Percentiles rank a stretch among this genome's conserved stretches.
These are phyloP conservation scores for Drosophila testacea DNA, from an alignment of 2,888 invertebrate genomes.

Conservation along the genomic window DNA sequence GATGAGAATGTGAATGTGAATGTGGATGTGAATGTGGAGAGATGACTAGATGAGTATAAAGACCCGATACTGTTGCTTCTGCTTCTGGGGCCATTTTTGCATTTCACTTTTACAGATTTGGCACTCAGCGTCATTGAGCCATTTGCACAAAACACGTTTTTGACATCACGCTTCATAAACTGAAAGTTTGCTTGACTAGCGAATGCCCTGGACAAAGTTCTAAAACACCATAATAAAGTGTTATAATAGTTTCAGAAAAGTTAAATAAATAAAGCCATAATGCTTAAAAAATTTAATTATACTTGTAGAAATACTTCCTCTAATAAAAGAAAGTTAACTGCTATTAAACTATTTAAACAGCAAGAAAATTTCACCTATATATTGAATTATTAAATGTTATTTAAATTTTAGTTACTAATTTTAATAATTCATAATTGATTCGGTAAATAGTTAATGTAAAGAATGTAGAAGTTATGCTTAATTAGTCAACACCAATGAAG, in stretches of 20 bases:
- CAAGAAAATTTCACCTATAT: no score
- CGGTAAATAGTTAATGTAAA: no score
- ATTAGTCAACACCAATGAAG: neutral
- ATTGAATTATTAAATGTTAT: no score
- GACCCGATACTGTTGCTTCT: constrained; percentile 9
- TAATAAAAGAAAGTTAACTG: neutral
- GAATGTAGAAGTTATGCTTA: neutral
- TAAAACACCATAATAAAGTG: neutral
- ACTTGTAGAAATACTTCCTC: neutral
- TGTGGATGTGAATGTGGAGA: neutral
- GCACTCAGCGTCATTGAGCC: constrained; percentile 56
- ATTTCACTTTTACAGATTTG: constrained; percentile 60
- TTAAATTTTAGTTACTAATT: no score
- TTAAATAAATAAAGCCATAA: neutral
- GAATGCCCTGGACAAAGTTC: constrained; percentile 11
- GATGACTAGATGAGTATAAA: constrained; percentile 11
- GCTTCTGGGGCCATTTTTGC: constrained; percentile 42
- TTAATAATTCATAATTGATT: no score
- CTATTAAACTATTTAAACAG: neutral
- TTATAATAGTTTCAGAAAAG: neutral
- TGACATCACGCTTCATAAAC: constrained; percentile 19
- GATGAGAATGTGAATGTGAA: neutral
- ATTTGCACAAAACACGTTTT: constrained; percentile 48
- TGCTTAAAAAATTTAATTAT: no score
- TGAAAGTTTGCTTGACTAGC: neutral